A percentile compares a stretch with the other conserved stretches of the same genome.
Evolutionary conservation across 2,797 vertebrate genomes (phyloP).

Genomic region (Eutrigla gurnardus): DNA sequence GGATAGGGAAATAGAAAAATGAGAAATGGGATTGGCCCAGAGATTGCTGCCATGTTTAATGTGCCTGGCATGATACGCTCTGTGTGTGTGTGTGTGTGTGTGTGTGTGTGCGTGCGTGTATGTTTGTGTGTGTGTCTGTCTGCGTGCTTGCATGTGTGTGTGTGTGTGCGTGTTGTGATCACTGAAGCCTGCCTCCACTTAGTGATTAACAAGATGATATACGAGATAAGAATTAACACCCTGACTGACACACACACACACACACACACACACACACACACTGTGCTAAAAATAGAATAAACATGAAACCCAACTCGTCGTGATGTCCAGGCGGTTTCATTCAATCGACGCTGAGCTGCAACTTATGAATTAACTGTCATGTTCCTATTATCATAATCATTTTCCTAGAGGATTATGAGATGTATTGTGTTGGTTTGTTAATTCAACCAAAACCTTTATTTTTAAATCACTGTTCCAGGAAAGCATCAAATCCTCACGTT

Average conservation of each 20-base stretch:
- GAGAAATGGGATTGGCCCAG: too few relatives aligned
- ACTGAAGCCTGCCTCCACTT: slow-evolving; percentile 12
- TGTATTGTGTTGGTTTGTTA: background rate
- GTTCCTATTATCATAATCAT: too few relatives aligned
- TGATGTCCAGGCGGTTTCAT: too few relatives aligned
- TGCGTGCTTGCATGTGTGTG: background rate
- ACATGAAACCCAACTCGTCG: too few relatives aligned
- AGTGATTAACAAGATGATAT: slow-evolving; percentile 26
- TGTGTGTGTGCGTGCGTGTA: slow-evolving; percentile 1
- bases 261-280: slow-evolving; percentile 5
- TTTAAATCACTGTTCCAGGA: background rate
- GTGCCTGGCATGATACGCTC: background rate
- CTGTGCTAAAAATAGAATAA: background rate
- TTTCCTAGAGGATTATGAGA: too few relatives aligned
- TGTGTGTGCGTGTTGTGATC: background rate
- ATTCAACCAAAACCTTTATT: background rate
- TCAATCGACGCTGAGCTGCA: too few relatives aligned
- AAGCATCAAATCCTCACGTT: background rate
- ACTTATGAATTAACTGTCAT: too few relatives aligned
- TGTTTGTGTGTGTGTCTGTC: background rate
- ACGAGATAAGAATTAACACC: background rate
- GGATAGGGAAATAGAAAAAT: background rate
- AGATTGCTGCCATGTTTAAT: slow-evolving; percentile 4
- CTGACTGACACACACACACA: background rate
- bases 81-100: slow-evolving; percentile 3